Evolutionary conservation across 2,113 vertebrate species (phyloP).

Genomic region (Crypturellus undulatus): DNA sequence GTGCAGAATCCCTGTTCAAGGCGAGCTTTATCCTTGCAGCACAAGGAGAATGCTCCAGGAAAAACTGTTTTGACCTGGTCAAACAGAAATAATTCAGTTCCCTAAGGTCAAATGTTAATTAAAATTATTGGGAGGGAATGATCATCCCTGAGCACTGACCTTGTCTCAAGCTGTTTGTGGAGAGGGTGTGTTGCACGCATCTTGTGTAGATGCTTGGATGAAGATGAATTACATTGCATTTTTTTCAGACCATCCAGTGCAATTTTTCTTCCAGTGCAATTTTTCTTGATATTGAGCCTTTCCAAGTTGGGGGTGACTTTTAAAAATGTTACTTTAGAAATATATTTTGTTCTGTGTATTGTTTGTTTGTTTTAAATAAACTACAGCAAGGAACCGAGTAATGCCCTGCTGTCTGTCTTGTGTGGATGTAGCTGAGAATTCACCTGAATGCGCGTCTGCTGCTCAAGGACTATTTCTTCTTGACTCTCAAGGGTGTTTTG

Average conservation of each 20-base stretch:
- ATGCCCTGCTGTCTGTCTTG: not conserved
- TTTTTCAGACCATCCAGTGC: not conserved
- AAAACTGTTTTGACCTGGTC: not conserved
- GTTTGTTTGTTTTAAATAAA: not conserved
- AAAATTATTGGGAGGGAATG: not conserved
- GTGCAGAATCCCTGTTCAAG: not conserved
- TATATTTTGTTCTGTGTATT: not conserved
- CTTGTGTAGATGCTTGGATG: not conserved
- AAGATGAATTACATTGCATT: not conserved
- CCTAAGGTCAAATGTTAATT: slow-evolving; percentile 23
- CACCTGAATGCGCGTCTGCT: not conserved
- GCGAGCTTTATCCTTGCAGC: not conserved
- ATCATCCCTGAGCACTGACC: not conserved
- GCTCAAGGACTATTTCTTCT: not conserved
- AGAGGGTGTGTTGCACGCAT: not conserved
- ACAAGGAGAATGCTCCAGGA: not conserved
- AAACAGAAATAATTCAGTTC: not conserved
- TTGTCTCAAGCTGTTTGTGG: not conserved
- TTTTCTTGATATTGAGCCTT: not conserved
- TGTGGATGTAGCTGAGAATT: not conserved
- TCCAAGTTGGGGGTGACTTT: not conserved
- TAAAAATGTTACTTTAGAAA: not conserved
- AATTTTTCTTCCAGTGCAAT: not conserved
- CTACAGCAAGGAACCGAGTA: not conserved
- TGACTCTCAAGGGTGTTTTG: not conserved